Evolutionary conservation across 2,888 invertebrate species (phyloP).

Genomic region (Peribatodes rhomboidaria): DNA sequence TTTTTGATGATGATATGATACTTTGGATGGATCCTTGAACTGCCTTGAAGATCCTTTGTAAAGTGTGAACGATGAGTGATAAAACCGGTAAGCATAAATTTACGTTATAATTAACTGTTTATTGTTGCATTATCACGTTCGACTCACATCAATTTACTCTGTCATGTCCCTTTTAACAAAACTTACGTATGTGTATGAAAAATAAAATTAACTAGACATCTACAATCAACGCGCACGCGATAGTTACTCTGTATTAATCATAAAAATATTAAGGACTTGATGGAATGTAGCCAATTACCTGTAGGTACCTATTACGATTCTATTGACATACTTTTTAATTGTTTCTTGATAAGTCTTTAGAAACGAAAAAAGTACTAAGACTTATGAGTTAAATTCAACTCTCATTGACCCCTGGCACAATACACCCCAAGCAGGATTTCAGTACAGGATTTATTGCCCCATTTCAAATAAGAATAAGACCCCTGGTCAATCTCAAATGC

Average conservation of each 20-base stretch:
- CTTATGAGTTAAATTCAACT: no score
- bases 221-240: neutral
- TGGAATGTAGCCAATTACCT: neutral
- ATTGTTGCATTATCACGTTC: constrained; percentile 22
- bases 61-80: constrained; percentile 56
- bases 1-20: constrained; percentile 49
- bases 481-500: no score
- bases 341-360: neutral
- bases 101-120: constrained; percentile 23
- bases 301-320: neutral
- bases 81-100: constrained; percentile 58
- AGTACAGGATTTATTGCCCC: no score
- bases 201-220: neutral
- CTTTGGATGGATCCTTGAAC: constrained; percentile 46
- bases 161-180: neutral
- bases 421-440: no score
- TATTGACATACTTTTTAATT: neutral
- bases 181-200: neutral
- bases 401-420: no score
- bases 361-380: no score
- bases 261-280: neutral
- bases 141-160: constrained; percentile 12
- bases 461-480: no score
- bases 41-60: constrained; percentile 42
- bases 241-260: neutral